A percentile compares a stretch with the other conserved stretches of the same genome.
Conservation (phyloP, 2,113 vertebrate species). For the Ciconia boyciana region DNA sequence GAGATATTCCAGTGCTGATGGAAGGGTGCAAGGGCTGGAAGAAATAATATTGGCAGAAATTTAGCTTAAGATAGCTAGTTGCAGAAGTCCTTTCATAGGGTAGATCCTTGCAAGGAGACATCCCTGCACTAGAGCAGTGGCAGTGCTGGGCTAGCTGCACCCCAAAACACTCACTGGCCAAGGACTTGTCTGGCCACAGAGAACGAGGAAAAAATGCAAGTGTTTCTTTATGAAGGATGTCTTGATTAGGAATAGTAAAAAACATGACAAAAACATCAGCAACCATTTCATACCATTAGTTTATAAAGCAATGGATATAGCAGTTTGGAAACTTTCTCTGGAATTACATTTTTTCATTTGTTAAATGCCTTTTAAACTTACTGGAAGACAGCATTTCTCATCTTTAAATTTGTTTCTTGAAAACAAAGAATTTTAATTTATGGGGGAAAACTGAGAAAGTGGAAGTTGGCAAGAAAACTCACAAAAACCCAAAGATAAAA, state of each 20-base stretch:
- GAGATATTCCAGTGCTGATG: neutral
- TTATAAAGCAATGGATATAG: neutral
- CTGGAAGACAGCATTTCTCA: neutral
- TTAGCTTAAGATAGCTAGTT: neutral
- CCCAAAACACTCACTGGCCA: neutral
- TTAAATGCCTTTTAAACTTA: neutral
- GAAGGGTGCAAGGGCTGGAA: neutral
- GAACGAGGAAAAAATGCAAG: neutral
- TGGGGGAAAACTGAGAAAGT: neutral
- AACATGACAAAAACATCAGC: neutral
- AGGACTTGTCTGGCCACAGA: neutral
- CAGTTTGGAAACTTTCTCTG: neutral
- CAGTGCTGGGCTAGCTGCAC: neutral
- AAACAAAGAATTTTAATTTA: neutral
- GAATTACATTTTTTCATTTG: neutral
- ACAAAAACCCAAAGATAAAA: neutral
- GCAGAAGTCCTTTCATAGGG: neutral
- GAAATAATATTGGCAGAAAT: neutral
- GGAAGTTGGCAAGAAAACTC: neutral
- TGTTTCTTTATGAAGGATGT: neutral
- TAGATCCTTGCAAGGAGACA: neutral
- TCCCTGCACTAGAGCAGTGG: neutral
- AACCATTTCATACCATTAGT: neutral
- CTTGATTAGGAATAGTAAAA: neutral
- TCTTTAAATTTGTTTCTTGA: neutral